Evolutionary conservation across 2,113 vertebrate species (phyloP).

Genomic region (Galemys pyrenaicus): DNA sequence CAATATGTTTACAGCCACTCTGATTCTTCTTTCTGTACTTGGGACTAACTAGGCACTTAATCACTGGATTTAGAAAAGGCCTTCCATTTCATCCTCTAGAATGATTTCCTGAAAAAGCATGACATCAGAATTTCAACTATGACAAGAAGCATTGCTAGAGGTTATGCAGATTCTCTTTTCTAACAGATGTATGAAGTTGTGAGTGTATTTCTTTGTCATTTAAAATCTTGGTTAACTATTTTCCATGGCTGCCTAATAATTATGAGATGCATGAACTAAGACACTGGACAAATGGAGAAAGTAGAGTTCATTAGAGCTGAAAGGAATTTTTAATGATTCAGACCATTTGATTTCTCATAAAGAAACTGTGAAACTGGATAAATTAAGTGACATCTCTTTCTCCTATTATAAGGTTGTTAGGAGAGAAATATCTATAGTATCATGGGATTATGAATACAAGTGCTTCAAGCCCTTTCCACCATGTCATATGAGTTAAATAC

Average conservation of each 20-base stretch:
- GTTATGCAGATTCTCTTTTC: background rate
- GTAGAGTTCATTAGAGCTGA: background rate
- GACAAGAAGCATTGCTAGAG: background rate
- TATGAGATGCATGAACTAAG: background rate
- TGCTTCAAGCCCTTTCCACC: background rate
- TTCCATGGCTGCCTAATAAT: background rate
- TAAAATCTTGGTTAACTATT: background rate
- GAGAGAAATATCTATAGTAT: background rate
- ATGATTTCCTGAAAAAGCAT: background rate
- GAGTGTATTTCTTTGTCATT: background rate
- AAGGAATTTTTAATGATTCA: slow-evolving; percentile 6
- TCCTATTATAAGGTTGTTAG: background rate
- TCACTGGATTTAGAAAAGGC: background rate
- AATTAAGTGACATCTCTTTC: background rate
- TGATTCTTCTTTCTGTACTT: background rate
- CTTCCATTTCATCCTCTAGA: background rate
- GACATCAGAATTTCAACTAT: background rate
- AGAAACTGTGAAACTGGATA: background rate
- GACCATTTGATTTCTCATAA: slow-evolving; percentile 1
- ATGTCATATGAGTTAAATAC: background rate
- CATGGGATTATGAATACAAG: background rate
- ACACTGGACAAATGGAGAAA: background rate
- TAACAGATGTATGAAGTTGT: background rate
- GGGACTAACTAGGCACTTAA: background rate
- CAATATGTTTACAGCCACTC: background rate